Conservation (phyloP, 37 sponge, comb jelly and placozoan genomes). For the Aplysina aerophoba region DNA sequence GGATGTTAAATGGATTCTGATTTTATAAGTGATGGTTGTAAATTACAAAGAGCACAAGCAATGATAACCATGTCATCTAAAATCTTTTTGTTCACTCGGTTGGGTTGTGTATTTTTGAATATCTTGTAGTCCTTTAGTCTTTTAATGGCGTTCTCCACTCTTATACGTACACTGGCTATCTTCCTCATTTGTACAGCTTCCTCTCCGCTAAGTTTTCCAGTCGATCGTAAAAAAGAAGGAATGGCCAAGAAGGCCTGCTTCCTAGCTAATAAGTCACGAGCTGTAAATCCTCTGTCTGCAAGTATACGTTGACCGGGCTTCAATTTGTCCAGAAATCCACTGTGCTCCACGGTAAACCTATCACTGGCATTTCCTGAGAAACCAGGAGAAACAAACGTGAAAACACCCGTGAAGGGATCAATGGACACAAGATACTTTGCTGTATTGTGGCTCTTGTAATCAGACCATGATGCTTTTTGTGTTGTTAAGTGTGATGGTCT, state of each 20-base stretch:
- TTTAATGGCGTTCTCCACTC: conserved; percentile 27
- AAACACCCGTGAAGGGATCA: conserved; percentile 18
- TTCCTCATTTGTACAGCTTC: conserved; percentile 14
- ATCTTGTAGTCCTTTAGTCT: conserved; percentile 45
- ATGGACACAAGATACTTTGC: conserved; percentile 37
- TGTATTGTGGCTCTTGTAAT: conserved; percentile 44
- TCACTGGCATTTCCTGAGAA: conserved; percentile 41
- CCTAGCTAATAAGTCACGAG: conserved; percentile 29
- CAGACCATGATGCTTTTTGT: conserved; percentile 19
- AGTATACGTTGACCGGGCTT: conserved; percentile 31
- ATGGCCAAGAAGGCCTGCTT: conserved; percentile 19
- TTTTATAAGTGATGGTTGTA: conserved; percentile 47
- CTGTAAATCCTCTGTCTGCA: conserved; percentile 35
- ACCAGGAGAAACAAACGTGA: conserved; percentile 22
- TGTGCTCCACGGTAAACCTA: conserved; percentile 29
- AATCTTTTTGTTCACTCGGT: conserved; percentile 25
- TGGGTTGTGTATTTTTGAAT: conserved; percentile 28
- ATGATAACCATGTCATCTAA: conserved; percentile 57
- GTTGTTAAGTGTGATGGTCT: conserved; percentile 1
- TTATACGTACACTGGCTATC: conserved; percentile 28
- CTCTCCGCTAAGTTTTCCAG: conserved; percentile 9
- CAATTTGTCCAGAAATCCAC: conserved; percentile 20
- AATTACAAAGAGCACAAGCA: conserved; percentile 48
- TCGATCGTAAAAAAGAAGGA: conserved; percentile 19
- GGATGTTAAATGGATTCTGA: conserved; percentile 10